A percentile compares a stretch with the other conserved stretches of the same genome.
phyloP scores from a whole-genome alignment of 2,888 invertebrate species.

The Liopterus haemorrhoidalis region DNA sequence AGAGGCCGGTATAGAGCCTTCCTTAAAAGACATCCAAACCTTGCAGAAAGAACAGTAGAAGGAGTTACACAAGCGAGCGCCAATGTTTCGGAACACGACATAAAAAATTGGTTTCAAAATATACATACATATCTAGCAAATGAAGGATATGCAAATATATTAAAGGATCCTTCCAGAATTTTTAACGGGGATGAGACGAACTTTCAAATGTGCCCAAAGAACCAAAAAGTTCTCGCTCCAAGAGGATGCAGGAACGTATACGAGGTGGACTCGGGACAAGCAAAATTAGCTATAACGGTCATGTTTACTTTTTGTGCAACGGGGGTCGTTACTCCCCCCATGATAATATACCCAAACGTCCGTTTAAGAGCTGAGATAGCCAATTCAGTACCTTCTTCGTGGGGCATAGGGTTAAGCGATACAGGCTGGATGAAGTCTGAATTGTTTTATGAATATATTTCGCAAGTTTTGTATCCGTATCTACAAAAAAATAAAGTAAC shows the following conservation, averaged over 20 bases:
- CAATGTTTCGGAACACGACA: too few relatives aligned
- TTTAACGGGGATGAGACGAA: slow-evolving; percentile 40
- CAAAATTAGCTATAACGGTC: slow-evolving; percentile 38
- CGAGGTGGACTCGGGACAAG: slow-evolving; percentile 34
- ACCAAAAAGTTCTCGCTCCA: slow-evolving; percentile 34
- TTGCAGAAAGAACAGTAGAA: slow-evolving; percentile 34
- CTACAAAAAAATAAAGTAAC: slow-evolving; percentile 31
- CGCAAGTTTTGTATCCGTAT: slow-evolving; percentile 36
- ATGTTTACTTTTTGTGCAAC: slow-evolving; percentile 39
- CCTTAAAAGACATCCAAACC: slow-evolving; percentile 34
- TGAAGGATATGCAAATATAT: too few relatives aligned
- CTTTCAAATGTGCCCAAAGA: slow-evolving; percentile 38
- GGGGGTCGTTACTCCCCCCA: slow-evolving; percentile 37
- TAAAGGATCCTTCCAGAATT: slow-evolving; percentile 35
- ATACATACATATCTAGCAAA: too few relatives aligned
- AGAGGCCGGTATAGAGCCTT: slow-evolving; percentile 37
- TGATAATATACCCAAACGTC: slow-evolving; percentile 40
- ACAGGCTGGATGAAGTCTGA: slow-evolving; percentile 44
- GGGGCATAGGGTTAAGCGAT: slow-evolving; percentile 41
- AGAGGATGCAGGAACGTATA: too few relatives aligned
- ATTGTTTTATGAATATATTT: slow-evolving; percentile 41
- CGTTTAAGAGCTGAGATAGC: slow-evolving; percentile 38
- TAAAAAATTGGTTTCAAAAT: too few relatives aligned
- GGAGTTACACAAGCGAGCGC: too few relatives aligned
- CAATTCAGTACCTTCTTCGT: slow-evolving; percentile 37